Evolutionary conservation across 2,888 invertebrate genomes (phyloP).

Genomic region (Arenicola marina): DNA sequence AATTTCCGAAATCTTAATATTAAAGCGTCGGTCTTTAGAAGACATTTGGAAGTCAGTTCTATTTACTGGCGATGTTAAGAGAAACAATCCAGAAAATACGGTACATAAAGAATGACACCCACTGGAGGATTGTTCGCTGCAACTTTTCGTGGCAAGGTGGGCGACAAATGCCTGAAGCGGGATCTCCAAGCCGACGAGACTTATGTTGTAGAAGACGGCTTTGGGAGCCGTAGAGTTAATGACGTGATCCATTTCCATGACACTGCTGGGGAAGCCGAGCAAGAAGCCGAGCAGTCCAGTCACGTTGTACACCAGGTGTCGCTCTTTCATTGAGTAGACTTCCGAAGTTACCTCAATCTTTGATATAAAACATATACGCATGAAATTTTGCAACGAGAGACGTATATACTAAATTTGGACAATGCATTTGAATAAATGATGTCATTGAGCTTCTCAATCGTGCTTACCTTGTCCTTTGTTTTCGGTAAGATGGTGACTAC

Average conservation of each 20-base stretch:
- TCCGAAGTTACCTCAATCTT: conserved; percentile 14
- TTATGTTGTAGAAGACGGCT: conserved; percentile 29
- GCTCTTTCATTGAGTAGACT: conserved; percentile 10
- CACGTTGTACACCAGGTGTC: conserved; percentile 9
- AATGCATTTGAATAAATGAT: background rate
- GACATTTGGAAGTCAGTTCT: no score
- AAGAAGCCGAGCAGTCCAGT: conserved; percentile 9
- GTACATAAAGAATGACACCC: no score
- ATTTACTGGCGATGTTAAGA: no score
- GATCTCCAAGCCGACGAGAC: conserved; percentile 12
- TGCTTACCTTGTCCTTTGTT: background rate
- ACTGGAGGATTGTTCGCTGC: conserved; percentile 9
- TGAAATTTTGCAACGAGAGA: no score
- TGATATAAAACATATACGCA: background rate
- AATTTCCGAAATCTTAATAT: no score
- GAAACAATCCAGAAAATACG: no score
- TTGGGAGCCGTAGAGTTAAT: conserved; percentile 4
- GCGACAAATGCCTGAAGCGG: conserved; percentile 26
- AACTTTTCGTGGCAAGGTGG: conserved; percentile 6
- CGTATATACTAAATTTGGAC: no score
- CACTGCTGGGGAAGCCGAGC: background rate
- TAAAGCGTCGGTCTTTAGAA: no score
- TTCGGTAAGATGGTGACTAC: conserved; percentile 4
- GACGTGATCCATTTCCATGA: background rate
- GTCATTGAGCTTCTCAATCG: background rate